Percentiles rank a stretch among this genome's conserved stretches.
Conservation (phyloP, 2,888 invertebrate genomes). For the Nyleta sp. region DNA sequence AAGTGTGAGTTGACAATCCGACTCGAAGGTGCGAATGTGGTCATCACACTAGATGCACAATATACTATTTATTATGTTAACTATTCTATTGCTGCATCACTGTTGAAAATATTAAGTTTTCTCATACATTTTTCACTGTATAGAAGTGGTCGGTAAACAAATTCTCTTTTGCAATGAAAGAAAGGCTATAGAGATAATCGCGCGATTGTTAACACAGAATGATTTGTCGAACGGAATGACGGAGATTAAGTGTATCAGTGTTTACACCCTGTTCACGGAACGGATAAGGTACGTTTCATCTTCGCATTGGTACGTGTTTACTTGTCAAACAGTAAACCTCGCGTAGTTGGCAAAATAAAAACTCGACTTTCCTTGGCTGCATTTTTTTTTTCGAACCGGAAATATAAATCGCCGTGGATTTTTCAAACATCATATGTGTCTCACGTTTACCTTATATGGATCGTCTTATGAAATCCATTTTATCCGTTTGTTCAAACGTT, state of each 20-base stretch:
- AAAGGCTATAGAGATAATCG: conserved; percentile 11
- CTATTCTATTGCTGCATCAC: too few species aligned
- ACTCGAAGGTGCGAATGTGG: too few species aligned
- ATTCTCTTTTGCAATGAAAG: conserved; percentile 6
- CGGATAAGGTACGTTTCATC: conserved; percentile 35
- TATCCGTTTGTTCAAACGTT: conserved; percentile 18
- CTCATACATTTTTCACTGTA: too few species aligned
- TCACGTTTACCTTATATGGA: background rate
- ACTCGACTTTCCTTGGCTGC: conserved; percentile 17
- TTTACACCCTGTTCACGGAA: conserved; percentile 29
- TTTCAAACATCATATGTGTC: conserved; percentile 15
- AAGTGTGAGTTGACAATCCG: too few species aligned
- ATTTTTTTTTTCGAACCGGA: conserved; percentile 34
- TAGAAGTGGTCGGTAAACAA: too few species aligned
- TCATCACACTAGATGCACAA: too few species aligned
- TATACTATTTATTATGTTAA: too few species aligned
- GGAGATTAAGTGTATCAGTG: conserved; percentile 42
- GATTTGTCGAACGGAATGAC: conserved; percentile 29
- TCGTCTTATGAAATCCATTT: conserved; percentile 7
- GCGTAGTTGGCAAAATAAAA: conserved; percentile 17
- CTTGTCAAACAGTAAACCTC: conserved; percentile 29
- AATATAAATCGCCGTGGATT: conserved; percentile 21
- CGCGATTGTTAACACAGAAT: conserved; percentile 17
- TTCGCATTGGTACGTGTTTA: conserved; percentile 26
- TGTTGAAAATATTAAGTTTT: too few species aligned